Conservation (phyloP, 64 coral and sea anemone species). For the Montipora capricornis region DNA sequence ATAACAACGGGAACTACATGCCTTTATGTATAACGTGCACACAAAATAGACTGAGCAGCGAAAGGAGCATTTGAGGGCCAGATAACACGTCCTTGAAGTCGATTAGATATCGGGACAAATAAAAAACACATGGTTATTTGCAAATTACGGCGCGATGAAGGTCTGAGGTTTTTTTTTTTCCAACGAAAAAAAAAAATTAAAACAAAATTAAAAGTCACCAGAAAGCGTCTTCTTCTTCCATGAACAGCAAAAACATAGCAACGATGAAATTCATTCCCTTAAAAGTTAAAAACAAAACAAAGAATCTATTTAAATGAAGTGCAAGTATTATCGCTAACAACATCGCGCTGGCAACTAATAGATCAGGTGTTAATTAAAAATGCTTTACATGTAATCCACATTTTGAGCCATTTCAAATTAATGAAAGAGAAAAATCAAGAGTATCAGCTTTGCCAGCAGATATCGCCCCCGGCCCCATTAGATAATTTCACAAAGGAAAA, state of each 20-base stretch:
- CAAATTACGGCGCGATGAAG: too few relatives aligned
- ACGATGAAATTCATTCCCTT: conserved; percentile 97
- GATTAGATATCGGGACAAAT: too few relatives aligned
- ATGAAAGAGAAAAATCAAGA: not conserved
- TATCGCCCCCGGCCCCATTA: too few relatives aligned
- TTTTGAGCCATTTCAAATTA: too few relatives aligned
- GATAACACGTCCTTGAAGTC: too few relatives aligned
- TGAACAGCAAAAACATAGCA: conserved; percentile 82
- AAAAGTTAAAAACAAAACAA: not conserved
- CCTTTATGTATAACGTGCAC: not conserved
- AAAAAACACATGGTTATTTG: too few relatives aligned
- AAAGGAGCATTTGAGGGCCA: not conserved
- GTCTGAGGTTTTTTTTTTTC: too few relatives aligned
- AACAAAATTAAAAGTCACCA: conserved; percentile 50
- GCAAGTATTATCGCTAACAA: not conserved
- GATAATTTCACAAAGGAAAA: too few relatives aligned
- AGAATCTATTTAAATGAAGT: not conserved
- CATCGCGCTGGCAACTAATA: not conserved
- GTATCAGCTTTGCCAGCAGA: too few relatives aligned
- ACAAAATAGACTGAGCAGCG: not conserved
- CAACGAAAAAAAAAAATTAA: not conserved
- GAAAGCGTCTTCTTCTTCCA: conserved; percentile 92
- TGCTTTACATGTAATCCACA: not conserved
- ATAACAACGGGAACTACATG: too few relatives aligned
- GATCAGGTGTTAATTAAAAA: not conserved